These are phyloP conservation scores for Matsumyia berberina DNA, from an alignment of 2,888 invertebrate genomes.

Conservation along the genomic window DNA sequence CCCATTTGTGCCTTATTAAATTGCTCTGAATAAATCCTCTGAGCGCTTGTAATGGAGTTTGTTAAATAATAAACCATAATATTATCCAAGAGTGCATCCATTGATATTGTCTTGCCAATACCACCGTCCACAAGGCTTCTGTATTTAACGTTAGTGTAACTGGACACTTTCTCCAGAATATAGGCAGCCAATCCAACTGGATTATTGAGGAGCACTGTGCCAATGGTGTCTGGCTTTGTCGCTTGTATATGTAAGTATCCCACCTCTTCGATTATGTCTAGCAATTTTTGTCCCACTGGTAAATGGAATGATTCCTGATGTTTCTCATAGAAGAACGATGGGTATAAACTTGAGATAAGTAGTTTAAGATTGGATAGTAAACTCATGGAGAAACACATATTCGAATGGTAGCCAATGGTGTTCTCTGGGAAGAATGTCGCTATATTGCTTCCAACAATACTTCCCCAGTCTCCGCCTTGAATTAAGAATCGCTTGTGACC, in stretches of 20 bases:
- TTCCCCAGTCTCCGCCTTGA: conserved; percentile 94
- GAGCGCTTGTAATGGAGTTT: conserved; percentile 89
- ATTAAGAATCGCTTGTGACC: conserved; percentile 88
- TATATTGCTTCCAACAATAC: conserved; percentile 87
- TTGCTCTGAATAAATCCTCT: conserved; percentile 89
- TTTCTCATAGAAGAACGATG: conserved; percentile 86
- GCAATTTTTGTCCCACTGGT: conserved; percentile 82
- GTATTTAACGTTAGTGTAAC: conserved; percentile 87
- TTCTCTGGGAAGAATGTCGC: conserved; percentile 87
- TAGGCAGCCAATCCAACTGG: conserved; percentile 95
- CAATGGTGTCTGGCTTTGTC: conserved; percentile 95
- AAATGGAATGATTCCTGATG: conserved; percentile 85
- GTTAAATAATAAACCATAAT: conserved; percentile 92
- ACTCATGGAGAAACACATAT: conserved; percentile 85
- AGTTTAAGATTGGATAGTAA: conserved; percentile 82
- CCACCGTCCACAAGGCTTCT: conserved; percentile 87
- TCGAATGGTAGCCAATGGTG: conserved; percentile 87
- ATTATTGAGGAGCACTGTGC: conserved; percentile 83
- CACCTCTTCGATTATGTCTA: conserved; percentile 83
- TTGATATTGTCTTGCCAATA: conserved; percentile 85
- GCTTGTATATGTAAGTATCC: conserved; percentile 92
- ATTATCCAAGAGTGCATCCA: conserved; percentile 88
- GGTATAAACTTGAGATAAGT: conserved; percentile 85
- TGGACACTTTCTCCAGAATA: conserved; percentile 94
- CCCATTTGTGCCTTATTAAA: conserved; percentile 79